A percentile compares a stretch with the other conserved stretches of the same genome.
These are phyloP conservation scores for Chelon labrosus DNA, from an alignment of 2,797 vertebrate species.

Conservation along the genomic window DNA sequence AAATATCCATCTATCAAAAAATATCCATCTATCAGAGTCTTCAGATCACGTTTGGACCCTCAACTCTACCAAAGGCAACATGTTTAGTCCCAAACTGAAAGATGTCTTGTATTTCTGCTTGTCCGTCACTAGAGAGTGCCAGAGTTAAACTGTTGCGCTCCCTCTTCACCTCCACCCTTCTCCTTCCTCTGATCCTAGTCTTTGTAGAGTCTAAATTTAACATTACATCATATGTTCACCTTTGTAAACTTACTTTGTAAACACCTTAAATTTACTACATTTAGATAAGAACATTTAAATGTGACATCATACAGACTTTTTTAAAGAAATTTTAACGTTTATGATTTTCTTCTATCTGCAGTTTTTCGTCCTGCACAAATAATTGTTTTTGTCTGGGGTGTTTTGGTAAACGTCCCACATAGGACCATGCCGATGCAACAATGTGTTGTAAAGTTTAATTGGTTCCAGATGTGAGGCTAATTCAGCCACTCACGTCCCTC, in stretches of 20 bases:
- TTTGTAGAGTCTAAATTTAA: slow-evolving; percentile 9
- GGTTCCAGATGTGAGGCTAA: slow-evolving; percentile 20
- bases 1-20: no score
- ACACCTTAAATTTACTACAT: no score
- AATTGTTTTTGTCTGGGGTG: not conserved
- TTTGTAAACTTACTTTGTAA: not conserved
- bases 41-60: no score
- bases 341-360: no score
- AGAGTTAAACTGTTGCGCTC: not conserved
- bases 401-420: not conserved
- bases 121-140: slow-evolving; percentile 39
- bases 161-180: no score
- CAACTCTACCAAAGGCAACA: not conserved
- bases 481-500: not conserved
- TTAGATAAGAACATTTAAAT: no score
- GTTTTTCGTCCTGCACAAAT: no score
- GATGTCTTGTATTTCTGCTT: not conserved
- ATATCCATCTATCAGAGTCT: no score
- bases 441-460: not conserved
- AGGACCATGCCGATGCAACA: not conserved
- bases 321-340: no score
- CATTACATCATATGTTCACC: not conserved
- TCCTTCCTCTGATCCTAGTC: no score
- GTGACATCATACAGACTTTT: no score
- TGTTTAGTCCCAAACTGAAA: no score